Conservation (phyloP, 2,888 invertebrate genomes). For the Papilio gigon region DNA sequence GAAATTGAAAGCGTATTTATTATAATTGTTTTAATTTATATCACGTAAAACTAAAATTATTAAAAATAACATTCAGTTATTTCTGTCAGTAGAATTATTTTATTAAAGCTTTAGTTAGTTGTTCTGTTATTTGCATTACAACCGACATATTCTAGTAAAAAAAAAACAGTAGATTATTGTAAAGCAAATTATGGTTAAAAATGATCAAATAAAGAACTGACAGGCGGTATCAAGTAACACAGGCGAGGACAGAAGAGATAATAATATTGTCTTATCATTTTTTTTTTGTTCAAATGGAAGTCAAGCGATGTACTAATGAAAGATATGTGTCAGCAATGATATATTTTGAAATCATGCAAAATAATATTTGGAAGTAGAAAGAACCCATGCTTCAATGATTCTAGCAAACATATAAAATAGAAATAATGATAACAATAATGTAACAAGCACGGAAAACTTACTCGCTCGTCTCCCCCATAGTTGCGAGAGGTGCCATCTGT, state of each 20-base stretch:
- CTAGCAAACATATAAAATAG: not conserved
- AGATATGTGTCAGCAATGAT: slow-evolving; percentile 5
- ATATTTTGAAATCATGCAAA: slow-evolving; percentile 30
- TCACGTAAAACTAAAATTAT: not conserved
- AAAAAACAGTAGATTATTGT: not conserved
- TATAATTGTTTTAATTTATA: not conserved
- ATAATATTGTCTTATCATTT: too few relatives aligned
- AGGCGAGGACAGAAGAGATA: too few relatives aligned
- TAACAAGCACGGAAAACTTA: slow-evolving; percentile 65
- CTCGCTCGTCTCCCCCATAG: slow-evolving; percentile 85
- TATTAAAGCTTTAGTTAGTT: not conserved
- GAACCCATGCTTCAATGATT: slow-evolving; percentile 39
- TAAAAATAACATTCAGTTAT: slow-evolving; percentile 2
- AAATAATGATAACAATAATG: not conserved
- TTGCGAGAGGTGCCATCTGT: slow-evolving; percentile 83
- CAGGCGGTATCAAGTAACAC: not conserved
- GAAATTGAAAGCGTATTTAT: not conserved
- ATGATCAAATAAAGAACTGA: not conserved
- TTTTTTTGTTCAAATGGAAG: too few relatives aligned
- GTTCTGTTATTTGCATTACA: not conserved
- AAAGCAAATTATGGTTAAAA: not conserved
- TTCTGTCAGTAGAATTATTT: slow-evolving; percentile 22
- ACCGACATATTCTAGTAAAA: not conserved
- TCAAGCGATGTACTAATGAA: not conserved
- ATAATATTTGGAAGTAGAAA: slow-evolving; percentile 17